Evolutionary conservation across 2,797 vertebrate species (phyloP), one percentile per base, ranked within the genome.

Genomic region (Scarus forsteni): DNA sequence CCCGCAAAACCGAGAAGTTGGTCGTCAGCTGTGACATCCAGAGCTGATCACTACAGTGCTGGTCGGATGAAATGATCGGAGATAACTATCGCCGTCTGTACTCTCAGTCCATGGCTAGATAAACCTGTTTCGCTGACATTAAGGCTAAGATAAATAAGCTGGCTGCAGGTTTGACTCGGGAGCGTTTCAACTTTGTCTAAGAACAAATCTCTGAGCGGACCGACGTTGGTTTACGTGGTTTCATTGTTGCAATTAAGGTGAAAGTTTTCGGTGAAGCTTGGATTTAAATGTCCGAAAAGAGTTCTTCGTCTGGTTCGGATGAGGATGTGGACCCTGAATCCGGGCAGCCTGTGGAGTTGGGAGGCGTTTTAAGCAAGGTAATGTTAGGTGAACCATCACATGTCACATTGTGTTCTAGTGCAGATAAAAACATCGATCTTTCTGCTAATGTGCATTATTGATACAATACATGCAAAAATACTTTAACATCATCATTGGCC

Each of bases 241-340:
- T 39, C 18, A 10, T 45, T 51, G 6, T 34, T 38, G 14, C 8
- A 38, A 60, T 53, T 50, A 50, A n/a, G 18, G 53, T n/a, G 68
- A 3, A 45, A 35, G 35, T 63, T 81, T 63, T 40, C 53, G 50
- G 3, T 11, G 0, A 77, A 73, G 18, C 66, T 84, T 70, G 70
- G 73, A 80, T 74, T 88, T 85, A 92, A 91, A 99, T 99, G 98
- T 99, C 96, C 91, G 97, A 99, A 84, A 97, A 97, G 93, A 98
- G 97, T 91, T 99, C 96, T 81, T 97, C 96, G 74, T 97, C 97
- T 46, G 95, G 96, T 66, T 98, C 97, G 57, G 98, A 99, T 80
- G 98, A 98, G 91, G 98, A 99, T 85, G 95, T 96, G 85, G 97
- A 99, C 78, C 96, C 97, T 3, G 97, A 99, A 88, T 95, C 95